Base-by-base conservation (phyloP, 1,140 invertebrate genomes). In the Octopus bimaculoides region DNA sequence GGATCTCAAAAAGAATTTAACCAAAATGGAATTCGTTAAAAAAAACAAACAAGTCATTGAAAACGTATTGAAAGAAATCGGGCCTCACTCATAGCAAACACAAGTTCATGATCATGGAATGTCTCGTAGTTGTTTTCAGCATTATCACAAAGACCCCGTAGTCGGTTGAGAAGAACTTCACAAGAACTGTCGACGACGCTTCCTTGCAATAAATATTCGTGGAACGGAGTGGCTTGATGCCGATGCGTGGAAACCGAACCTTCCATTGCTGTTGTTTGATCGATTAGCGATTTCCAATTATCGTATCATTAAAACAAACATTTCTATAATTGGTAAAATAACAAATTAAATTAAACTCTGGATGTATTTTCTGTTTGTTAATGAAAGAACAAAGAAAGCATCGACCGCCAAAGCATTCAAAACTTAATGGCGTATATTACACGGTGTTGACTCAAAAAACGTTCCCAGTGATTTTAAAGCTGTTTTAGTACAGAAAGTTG, bases 71-170 rank as follows among this genome's bases (percentile, higher is more conserved):
- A 17, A 61, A 61, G 17, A 69, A 69, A 69, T 12, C 0, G 26
- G 53, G 26, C 84, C 89, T 84, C 86, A 91, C 90, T 86, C 53
- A 91, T 85, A 71, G 86, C 83, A 79, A 89, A 92, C 53, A 91
- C 90, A 84, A 91, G 88, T 83, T 92, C 92, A 83, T 97, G 94
- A 91, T 98, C 96, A 87, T 96, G 93, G 88, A 98, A 99, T 1
- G 93, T 93, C 91, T 98, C 96, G 9, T 95, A 94, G 74, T 81
- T 83, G 54, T 83, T 93, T 87, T 98, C 96, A 7, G 96, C 95
- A 92, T 98, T 97, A 84, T 98, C 97, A 90, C 97, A 98, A 0
- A 98, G 91, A 4, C 97, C 97, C 84, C 96, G 92, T 14, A 99
- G 91, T 84, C 97, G 91, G 87, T 98, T 96, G 17, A 98, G 91